phyloP scores from a whole-genome alignment of 2,797 vertebrate genomes.

The Typhlichthys eigenmanni region DNA sequence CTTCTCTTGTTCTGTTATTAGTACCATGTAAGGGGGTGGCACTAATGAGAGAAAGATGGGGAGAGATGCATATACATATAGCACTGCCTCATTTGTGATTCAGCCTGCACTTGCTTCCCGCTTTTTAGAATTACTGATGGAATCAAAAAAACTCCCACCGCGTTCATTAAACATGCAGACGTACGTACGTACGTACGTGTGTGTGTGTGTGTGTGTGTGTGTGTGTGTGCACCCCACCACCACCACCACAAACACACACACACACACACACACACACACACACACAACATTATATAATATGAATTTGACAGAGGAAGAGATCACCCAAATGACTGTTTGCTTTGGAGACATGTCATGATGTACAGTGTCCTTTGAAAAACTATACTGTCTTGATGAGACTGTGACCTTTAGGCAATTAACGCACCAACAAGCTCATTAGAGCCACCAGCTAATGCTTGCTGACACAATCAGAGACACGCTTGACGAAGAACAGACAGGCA shows the following conservation, averaged over 20 bases:
- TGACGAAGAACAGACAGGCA: slow-evolving; percentile 25
- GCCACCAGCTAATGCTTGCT: slow-evolving; percentile 41
- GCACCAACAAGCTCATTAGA: slow-evolving; percentile 49
- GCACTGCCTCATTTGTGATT: too few species aligned
- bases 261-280: not conserved
- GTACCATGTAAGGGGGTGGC: slow-evolving; percentile 40
- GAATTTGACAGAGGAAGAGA: too few species aligned
- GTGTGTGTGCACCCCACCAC: too few species aligned
- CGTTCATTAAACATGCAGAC: too few species aligned
- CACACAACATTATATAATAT: too few species aligned
- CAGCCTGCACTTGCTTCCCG: too few species aligned
- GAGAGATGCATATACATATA: too few species aligned
- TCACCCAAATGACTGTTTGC: too few species aligned
- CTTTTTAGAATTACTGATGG: too few species aligned
- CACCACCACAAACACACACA: not conserved
- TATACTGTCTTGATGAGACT: slow-evolving; percentile 47
- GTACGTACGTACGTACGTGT: not conserved
- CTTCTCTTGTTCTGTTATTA: slow-evolving; percentile 43
- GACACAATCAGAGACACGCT: slow-evolving; percentile 46
- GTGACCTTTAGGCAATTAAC: slow-evolving; percentile 65
- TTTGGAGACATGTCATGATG: not conserved
- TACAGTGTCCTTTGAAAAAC: slow-evolving; percentile 6
- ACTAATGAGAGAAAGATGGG: too few species aligned
- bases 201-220: too few species aligned
- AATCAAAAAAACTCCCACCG: too few species aligned